Evolutionary conservation across 2,113 vertebrate species (phyloP).

Genomic region (Mormyrus iriodes): DNA sequence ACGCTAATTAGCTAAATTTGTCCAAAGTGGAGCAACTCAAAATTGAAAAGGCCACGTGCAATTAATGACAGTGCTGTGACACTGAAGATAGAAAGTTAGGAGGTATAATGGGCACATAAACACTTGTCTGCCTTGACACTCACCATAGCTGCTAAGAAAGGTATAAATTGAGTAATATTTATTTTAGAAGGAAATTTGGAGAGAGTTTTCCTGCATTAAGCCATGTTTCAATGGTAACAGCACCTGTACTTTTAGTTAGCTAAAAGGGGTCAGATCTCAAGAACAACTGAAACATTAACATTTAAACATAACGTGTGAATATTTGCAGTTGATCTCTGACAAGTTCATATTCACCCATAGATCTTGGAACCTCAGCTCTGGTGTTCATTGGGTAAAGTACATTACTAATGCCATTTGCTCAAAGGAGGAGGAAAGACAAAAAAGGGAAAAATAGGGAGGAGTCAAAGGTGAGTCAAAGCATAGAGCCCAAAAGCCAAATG

Average conservation of each 20-base stretch:
- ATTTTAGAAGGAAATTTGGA: neutral
- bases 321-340: neutral
- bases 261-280: neutral
- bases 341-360: neutral
- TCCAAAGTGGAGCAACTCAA: neutral
- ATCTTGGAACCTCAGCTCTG: neutral
- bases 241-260: neutral
- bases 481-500: neutral
- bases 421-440: neutral
- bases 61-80: neutral
- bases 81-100: neutral
- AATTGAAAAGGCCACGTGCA: neutral
- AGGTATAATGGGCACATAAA: neutral
- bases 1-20: neutral
- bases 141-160: neutral
- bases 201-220: neutral
- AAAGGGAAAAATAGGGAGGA: no score
- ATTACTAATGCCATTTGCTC: neutral
- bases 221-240: neutral
- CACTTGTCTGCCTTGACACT: constrained; percentile 11
- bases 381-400: neutral
- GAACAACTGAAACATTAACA: neutral
- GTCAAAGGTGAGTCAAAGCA: constrained; percentile 6
- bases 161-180: neutral
- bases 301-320: neutral